phyloP scores from a whole-genome alignment of 1,140 invertebrate species.

The Camponotus pennsylvanicus region DNA sequence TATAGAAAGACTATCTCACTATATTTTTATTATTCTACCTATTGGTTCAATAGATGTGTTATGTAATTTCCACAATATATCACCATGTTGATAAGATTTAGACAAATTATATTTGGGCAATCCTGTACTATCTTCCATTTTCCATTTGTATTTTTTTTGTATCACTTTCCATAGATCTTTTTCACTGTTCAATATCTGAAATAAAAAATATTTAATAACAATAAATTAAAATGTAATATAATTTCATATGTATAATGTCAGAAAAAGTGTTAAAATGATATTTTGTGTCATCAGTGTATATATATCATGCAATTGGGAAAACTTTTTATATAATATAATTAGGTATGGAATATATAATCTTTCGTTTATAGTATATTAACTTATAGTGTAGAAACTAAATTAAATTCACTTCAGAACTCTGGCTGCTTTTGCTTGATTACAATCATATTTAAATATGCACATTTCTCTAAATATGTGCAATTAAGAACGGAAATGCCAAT shows the following conservation, averaged over 20 bases:
- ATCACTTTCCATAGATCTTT: conserved; percentile 64
- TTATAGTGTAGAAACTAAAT: too few species aligned
- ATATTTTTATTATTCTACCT: conserved; percentile 72
- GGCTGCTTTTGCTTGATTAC: too few species aligned
- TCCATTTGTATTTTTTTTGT: conserved; percentile 73
- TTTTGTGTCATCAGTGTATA: too few species aligned
- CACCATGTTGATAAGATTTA: conserved; percentile 77
- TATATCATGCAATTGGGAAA: too few species aligned
- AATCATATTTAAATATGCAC: too few species aligned
- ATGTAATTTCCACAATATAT: conserved; percentile 81
- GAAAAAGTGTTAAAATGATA: not conserved
- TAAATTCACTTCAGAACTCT: too few species aligned
- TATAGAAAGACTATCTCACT: not conserved
- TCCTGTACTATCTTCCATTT: conserved; percentile 51
- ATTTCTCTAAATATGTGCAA: too few species aligned
- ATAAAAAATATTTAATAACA: conserved; percentile 23
- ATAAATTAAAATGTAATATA: not conserved
- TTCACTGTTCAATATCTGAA: conserved; percentile 62
- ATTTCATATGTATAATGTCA: not conserved
- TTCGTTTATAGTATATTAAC: too few species aligned
- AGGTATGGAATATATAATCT: too few species aligned
- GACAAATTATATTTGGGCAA: conserved; percentile 74
- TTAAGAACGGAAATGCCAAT: too few species aligned
- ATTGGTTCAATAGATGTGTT: conserved; percentile 77
- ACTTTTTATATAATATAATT: too few species aligned